A percentile compares a stretch with the other conserved stretches of the same genome.
These are phyloP conservation scores for Trichomalopsis sarcophagae DNA, from an alignment of 1,140 invertebrate genomes.

Conservation along the genomic window DNA sequence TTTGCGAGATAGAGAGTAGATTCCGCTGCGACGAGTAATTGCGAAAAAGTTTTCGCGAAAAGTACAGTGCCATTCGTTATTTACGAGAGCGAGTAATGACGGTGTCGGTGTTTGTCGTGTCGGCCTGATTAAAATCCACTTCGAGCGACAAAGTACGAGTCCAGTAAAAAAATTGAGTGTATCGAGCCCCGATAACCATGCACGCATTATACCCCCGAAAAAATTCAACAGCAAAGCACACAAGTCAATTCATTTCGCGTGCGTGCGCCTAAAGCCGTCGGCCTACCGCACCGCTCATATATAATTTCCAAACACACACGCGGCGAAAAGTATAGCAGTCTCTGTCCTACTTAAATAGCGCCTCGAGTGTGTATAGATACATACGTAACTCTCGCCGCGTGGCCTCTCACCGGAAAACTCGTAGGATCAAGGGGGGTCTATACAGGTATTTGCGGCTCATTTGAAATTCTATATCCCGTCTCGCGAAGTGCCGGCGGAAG, in stretches of 20 bases:
- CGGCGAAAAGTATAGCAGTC: neutral
- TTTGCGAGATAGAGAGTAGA: slow-evolving; percentile 3
- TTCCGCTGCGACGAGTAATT: slow-evolving; percentile 37
- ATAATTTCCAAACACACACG: neutral
- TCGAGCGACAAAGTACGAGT: neutral
- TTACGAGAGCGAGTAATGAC: slow-evolving; percentile 22
- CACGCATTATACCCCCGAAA: too few species aligned
- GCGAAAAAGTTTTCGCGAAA: neutral
- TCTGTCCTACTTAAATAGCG: slow-evolving; percentile 30
- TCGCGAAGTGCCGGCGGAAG: neutral
- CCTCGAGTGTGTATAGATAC: too few species aligned
- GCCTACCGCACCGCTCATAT: neutral
- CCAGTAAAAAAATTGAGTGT: too few species aligned
- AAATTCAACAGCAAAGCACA: neutral
- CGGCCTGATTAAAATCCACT: neutral
- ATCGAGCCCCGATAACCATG: too few species aligned
- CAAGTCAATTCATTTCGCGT: neutral
- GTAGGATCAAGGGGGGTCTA: neutral
- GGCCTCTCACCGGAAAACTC: slow-evolving; percentile 13
- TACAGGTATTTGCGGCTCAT: slow-evolving; percentile 29
- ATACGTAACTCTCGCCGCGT: too few species aligned
- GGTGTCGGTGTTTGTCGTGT: neutral
- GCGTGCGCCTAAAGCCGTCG: neutral
- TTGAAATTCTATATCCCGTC: slow-evolving; percentile 40
- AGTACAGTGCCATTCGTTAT: neutral